Conservation (phyloP, 2,888 invertebrate species). For the Anthophora plumipes region DNA sequence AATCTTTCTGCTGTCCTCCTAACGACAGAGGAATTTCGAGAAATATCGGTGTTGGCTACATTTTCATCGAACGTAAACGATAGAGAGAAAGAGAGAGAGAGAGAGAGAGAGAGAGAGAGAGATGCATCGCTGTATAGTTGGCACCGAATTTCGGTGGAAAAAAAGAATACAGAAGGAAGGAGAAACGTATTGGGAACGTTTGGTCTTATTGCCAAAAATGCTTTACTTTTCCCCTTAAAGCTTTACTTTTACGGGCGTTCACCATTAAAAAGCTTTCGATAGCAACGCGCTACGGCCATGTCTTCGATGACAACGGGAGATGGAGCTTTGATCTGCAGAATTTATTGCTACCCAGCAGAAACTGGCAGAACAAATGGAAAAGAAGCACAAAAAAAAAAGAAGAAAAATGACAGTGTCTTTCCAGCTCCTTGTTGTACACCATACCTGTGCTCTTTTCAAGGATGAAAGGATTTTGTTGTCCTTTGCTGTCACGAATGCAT, state of each 20-base stretch:
- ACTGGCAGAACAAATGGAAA: constrained; percentile 53
- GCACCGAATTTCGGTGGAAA: background rate
- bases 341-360: constrained; percentile 66
- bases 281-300: constrained; percentile 16
- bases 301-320: constrained; percentile 44
- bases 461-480: constrained; percentile 64
- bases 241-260: constrained; percentile 43
- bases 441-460: constrained; percentile 58
- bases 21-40: constrained; percentile 7
- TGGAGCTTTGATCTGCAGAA: constrained; percentile 62
- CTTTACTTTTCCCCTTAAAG: constrained; percentile 35
- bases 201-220: constrained; percentile 47
- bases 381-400: no score
- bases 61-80: constrained; percentile 37
- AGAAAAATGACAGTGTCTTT: constrained; percentile 29
- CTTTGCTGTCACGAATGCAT: constrained; percentile 28
- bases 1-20: background rate
- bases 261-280: constrained; percentile 54
- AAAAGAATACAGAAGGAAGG: constrained; percentile 9
- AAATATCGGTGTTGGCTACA: constrained; percentile 3
- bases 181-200: constrained; percentile 14
- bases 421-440: constrained; percentile 25
- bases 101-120: background rate
- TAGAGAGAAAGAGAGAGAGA: no score
- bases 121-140: background rate